phyloP scores from a whole-genome alignment of 1,140 invertebrate genomes.

The Hyles euphorbiae region DNA sequence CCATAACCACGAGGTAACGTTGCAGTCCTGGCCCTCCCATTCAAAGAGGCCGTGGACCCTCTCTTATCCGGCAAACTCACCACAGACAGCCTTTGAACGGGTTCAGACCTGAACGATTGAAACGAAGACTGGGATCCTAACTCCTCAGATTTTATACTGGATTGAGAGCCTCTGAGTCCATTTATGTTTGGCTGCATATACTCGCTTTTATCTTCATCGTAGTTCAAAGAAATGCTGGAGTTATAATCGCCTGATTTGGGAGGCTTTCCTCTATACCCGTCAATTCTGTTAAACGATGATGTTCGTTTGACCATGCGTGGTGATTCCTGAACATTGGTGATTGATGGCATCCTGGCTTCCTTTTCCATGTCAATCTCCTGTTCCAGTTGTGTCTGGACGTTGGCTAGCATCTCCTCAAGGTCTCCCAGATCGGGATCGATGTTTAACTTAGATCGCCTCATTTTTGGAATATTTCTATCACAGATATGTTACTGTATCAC shows the following conservation, averaged over 20 bases:
- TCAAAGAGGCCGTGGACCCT: conserved; percentile 38
- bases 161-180: conserved; percentile 42
- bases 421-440: conserved; percentile 66
- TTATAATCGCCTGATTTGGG: conserved; percentile 25
- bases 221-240: background rate
- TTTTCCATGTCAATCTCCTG: conserved; percentile 65
- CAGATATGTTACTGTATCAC: conserved; percentile 12
- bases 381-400: conserved; percentile 67
- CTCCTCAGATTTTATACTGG: conserved; percentile 52
- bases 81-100: conserved; percentile 46
- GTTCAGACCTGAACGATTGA: conserved; percentile 61
- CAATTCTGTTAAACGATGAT: conserved; percentile 34
- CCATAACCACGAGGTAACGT: conserved; percentile 61
- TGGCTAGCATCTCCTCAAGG: conserved; percentile 68
- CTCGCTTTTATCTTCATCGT: conserved; percentile 19
- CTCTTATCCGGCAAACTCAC: conserved; percentile 52
- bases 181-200: conserved; percentile 34
- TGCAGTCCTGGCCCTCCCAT: conserved; percentile 50
- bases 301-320: conserved; percentile 50
- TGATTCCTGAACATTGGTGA: conserved; percentile 55
- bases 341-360: conserved; percentile 52
- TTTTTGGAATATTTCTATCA: conserved; percentile 33
- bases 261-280: conserved; percentile 37
- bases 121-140: conserved; percentile 47
- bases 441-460: conserved; percentile 57